These are phyloP conservation scores for Thera obeliscata DNA, from an alignment of 2,888 invertebrate genomes.

Conservation along the genomic window DNA sequence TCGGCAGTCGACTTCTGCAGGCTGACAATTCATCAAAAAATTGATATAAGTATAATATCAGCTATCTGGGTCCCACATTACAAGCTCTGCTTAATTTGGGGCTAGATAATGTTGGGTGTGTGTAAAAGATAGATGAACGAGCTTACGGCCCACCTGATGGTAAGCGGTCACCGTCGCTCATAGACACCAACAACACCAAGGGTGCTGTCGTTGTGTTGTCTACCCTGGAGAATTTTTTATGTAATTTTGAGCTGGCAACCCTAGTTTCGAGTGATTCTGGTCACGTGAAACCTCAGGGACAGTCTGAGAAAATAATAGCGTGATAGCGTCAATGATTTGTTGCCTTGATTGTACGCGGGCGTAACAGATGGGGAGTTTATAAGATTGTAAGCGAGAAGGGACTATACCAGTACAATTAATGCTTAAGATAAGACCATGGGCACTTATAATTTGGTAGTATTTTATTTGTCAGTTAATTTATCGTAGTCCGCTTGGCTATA, in stretches of 20 bases:
- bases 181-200: no score
- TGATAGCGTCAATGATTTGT: conserved; percentile 32
- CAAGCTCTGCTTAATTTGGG: no score
- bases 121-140: no score
- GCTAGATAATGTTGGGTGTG: no score
- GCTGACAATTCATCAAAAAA: no score
- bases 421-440: conserved; percentile 13
- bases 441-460: not conserved
- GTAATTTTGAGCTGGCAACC: conserved; percentile 3
- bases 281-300: conserved; percentile 33
- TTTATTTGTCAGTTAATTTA: not conserved
- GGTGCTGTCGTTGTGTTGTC: no score
- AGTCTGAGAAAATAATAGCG: conserved; percentile 37
- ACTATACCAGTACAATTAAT: conserved; percentile 12
- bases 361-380: conserved; percentile 36
- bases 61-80: no score
- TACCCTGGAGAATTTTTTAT: not conserved
- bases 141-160: no score
- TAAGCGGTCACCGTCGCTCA: no score
- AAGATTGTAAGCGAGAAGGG: conserved; percentile 25
- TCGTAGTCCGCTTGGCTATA: not conserved
- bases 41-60: no score
- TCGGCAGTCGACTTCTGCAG: no score
- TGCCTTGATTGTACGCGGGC: conserved; percentile 33
- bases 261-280: conserved; percentile 29